These are phyloP conservation scores for Anarrhichthys ocellatus DNA, from an alignment of 2,113 vertebrate species.

Conservation along the genomic window DNA sequence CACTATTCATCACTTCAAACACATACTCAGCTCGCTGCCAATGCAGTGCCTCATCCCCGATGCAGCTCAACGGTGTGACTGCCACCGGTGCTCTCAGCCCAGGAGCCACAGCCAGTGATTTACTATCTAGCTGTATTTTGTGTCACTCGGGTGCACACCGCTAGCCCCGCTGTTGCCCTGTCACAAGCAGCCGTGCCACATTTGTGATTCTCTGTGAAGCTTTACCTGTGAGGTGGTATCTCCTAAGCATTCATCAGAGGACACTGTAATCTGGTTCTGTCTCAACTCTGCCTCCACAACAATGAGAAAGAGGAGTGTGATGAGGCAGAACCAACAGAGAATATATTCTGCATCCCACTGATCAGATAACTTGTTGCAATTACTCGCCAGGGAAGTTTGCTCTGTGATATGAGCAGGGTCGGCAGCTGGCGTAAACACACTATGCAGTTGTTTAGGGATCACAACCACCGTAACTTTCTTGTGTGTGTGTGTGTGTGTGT, in stretches of 20 bases:
- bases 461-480: neutral
- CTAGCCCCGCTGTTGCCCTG: conserved; percentile 61
- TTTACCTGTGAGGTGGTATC: conserved; percentile 59
- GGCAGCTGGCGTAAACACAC: neutral
- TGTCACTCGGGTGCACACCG: conserved; percentile 70
- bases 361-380: conserved; percentile 60
- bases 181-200: conserved; percentile 57
- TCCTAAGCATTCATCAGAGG: conserved; percentile 60
- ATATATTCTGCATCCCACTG: conserved; percentile 29
- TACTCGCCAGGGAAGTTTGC: conserved; percentile 48
- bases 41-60: conserved; percentile 56
- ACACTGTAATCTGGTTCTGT: conserved; percentile 56
- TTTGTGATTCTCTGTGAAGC: conserved; percentile 73
- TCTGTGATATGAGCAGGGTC: conserved; percentile 35
- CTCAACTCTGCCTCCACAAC: conserved; percentile 33
- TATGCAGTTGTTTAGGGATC: neutral
- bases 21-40: conserved; percentile 65
- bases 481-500: neutral
- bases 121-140: conserved; percentile 75
- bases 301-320: conserved; percentile 59
- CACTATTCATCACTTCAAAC: conserved; percentile 74
- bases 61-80: conserved; percentile 60
- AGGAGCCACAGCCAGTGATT: conserved; percentile 72
- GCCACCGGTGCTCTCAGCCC: conserved; percentile 54
- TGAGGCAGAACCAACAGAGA: conserved; percentile 62